These are phyloP conservation scores for Seladonia tumulorum DNA, from an alignment of 2,888 invertebrate genomes.

Conservation along the genomic window DNA sequence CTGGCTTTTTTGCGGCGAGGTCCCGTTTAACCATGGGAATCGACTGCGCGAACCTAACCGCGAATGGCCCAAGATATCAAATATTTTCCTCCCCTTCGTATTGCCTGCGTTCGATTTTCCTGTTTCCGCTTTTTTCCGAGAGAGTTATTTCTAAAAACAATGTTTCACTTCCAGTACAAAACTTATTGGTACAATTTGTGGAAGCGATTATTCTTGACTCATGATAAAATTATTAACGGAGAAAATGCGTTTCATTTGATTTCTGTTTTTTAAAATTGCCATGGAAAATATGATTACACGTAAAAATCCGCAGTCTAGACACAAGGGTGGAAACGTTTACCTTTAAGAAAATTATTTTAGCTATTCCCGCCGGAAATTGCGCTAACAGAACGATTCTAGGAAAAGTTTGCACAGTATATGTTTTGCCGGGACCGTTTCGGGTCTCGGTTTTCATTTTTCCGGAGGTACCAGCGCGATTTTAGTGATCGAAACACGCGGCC, in stretches of 20 bases:
- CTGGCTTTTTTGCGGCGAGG: not conserved
- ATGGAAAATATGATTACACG: not conserved
- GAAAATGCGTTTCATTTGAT: too few relatives aligned
- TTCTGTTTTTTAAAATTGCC: not conserved
- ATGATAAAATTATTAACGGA: too few relatives aligned
- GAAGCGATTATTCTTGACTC: too few relatives aligned
- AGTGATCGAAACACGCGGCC: not conserved
- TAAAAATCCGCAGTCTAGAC: not conserved
- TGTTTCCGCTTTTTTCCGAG: not conserved
- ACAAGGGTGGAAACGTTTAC: not conserved
- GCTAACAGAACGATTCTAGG: not conserved
- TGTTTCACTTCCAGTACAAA: not conserved
- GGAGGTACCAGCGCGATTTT: not conserved
- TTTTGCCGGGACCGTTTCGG: too few relatives aligned
- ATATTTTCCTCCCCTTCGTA: not conserved
- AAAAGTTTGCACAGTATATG: not conserved
- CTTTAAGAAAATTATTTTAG: not conserved
- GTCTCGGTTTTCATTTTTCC: not conserved
- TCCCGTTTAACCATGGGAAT: not conserved
- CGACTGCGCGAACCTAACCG: constrained; percentile 2
- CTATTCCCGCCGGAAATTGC: not conserved
- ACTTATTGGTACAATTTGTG: too few relatives aligned
- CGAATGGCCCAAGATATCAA: constrained; percentile 24
- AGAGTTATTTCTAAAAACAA: not conserved
- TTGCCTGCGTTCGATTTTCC: not conserved